Evolutionary conservation across 2,888 invertebrate species (phyloP), one percentile per base, ranked within the genome.

Genomic region (Melieria omissa): DNA sequence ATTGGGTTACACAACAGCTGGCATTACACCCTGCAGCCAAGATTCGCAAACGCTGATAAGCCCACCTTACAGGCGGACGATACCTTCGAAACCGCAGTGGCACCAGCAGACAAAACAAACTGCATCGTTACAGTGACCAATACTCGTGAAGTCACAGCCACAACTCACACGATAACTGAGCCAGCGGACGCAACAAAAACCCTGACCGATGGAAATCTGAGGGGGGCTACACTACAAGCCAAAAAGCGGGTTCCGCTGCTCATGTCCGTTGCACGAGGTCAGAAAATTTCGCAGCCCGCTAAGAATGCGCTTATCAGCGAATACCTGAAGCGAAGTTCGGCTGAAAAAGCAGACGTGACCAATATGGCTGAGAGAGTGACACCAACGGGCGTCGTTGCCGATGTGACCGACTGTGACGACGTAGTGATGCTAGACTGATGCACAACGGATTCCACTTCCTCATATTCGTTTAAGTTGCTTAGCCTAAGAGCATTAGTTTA

Each of bases 1-100:
- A 80, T 91, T 0, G 80, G 86, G 1, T 89, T 90, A 0, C 91
- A 91, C 79, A 81, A 91, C 80, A 81, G 85, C 4, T 92, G 92
- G 91, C 83, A 84, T 4, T 91, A 91, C 75, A 86, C 78, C 9
- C 78, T 88, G 16, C 82, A 80, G 14, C 86, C 87, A 4, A 85
- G 80, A 55, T 74, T 73, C 16, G 74, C 69, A 47, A 77, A 77
- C 5, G 70, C 64, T 1, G 65, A 65, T 16, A 66, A 72, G 29
- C 70, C 71, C 7, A 57, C 75, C 29, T 29, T 29, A 29, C 75
- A 72, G 54, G 70, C 7, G 64, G 66, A 9, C 5, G 73, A 69
- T 45, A 60, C 29, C 4, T 41, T 55, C 9, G 66, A 72, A 9
- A 63, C 29, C 10, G 8, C 12, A 12, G 46, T 8, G 8, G 61